Evolutionary conservation across 1,140 invertebrate species (phyloP).

Genomic region (Drosophila fuyamai): DNA sequence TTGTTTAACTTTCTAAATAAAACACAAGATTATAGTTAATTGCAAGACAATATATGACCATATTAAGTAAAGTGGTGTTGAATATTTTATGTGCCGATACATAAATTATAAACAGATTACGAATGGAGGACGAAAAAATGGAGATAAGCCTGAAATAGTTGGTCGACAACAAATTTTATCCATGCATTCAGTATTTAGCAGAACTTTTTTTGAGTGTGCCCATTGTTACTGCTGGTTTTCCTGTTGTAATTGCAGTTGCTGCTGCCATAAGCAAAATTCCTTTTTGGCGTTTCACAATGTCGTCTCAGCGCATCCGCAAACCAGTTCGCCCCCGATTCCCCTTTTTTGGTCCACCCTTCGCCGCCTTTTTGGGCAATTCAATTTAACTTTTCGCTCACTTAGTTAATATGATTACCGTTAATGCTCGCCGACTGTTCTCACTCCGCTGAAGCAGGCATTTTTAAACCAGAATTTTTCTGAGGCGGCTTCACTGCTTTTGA

Average conservation of each 20-base stretch:
- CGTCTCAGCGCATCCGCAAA: conserved; percentile 62
- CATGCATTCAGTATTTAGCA: no score
- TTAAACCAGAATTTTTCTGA: conserved; percentile 10
- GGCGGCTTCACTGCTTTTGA: conserved; percentile 55
- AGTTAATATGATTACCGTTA: conserved; percentile 77
- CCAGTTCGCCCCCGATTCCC: conserved; percentile 18
- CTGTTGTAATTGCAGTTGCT: conserved; percentile 21
- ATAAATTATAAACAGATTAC: no score
- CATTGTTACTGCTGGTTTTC: conserved; percentile 18
- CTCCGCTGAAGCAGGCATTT: conserved; percentile 4
- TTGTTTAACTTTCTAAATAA: no score
- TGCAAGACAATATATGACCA: no score
- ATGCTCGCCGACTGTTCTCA: neutral
- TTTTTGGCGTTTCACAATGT: conserved; percentile 73
- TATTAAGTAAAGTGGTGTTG: no score
- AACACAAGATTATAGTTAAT: no score
- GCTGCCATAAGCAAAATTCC: conserved; percentile 65
- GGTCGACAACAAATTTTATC: no score
- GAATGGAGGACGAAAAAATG: no score
- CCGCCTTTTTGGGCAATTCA: conserved; percentile 67
- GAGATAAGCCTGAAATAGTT: no score
- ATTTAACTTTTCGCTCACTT: conserved; percentile 62
- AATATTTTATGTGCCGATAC: no score
- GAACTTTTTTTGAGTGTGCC: conserved; percentile 6
- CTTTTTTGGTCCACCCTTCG: conserved; percentile 8